A percentile compares a stretch with the other conserved stretches of the same genome.
These are phyloP conservation scores for Meandrusa payeni DNA, from an alignment of 2,888 invertebrate genomes.

Conservation along the genomic window DNA sequence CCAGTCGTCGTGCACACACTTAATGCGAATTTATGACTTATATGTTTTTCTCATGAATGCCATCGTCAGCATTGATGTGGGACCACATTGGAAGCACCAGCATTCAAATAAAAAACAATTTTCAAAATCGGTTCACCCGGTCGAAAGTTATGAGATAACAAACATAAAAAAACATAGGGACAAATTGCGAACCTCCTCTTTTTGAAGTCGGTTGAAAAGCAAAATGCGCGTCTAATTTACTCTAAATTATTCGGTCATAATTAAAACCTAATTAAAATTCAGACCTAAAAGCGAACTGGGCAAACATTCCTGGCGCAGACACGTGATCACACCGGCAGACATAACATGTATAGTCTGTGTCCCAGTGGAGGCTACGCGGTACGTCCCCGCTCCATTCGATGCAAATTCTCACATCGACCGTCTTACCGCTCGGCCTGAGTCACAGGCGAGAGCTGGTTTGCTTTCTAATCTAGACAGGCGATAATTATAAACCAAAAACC, in stretches of 20 bases:
- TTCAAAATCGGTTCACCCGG: no score
- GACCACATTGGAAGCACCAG: no score
- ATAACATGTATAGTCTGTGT: slow-evolving; percentile 43
- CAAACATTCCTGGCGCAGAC: neutral
- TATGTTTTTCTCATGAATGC: no score
- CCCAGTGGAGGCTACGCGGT: slow-evolving; percentile 52
- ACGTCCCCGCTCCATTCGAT: slow-evolving; percentile 70
- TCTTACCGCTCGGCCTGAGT: slow-evolving; percentile 37
- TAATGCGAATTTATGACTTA: no score
- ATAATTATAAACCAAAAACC: no score
- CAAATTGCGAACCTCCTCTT: no score
- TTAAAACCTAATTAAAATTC: slow-evolving; percentile 25
- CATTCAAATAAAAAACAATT: no score
- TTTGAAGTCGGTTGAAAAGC: no score
- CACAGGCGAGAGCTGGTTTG: slow-evolving; percentile 15
- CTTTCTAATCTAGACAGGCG: neutral
- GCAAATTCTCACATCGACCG: slow-evolving; percentile 74
- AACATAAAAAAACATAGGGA: no score
- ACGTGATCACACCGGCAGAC: slow-evolving; percentile 1
- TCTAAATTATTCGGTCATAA: slow-evolving; percentile 1
- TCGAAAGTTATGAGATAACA: no score
- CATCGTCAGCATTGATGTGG: no score
- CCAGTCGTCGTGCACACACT: no score
- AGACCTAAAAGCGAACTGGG: slow-evolving; percentile 26
- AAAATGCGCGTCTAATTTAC: neutral